Base-by-base conservation (phyloP, 1,140 invertebrate genomes). In the Drosophila cardini region DNA sequence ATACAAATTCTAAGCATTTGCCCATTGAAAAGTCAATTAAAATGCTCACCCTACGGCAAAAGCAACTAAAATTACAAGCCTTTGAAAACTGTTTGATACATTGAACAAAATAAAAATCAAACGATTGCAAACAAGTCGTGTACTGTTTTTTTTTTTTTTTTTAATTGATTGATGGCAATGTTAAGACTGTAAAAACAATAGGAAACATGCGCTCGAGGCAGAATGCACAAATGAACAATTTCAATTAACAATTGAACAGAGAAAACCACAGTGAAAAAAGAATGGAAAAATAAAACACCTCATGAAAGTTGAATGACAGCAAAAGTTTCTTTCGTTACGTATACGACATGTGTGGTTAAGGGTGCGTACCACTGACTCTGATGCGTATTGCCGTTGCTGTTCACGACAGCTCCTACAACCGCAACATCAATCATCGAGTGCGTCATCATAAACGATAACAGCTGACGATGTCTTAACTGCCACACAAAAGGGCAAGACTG, bases 121-220 rank as follows among this genome's bases (percentile, higher is more conserved):
- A 65, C 63, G 82, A 73, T 72, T 75, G 67, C 21, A 83, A 63
- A 62, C 62, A 76, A 72, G 58, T 83, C 68, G 58, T 32, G 52
- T 40, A 38, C 11, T 56, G 4, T 5, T 26, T 56, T 26, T 5
- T 26, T 0, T 26, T 26, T 1, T 26, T 26, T 52, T 65, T 76
- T 72, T 82, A 86, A 86, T 86, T 86, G 83, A 86, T 80, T 79
- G 68, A 74, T 60, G 38, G n/a, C 52, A 45, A 30, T 74, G 52
- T 43, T 68, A 9, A n/a, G n/a, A 57, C 36, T 18, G 62, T 10
- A 32, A 42, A 68, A 57, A 26, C 62, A 69, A 71, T 56, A 58
- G 34, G 18, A 55, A 64, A 64, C 71, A 62, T 45, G 48, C 32
- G 11, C 40, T 48, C 53, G 38, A 58, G 68, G 60, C 58, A 72